These are phyloP conservation scores for Nanger granti DNA, from an alignment of 2,113 vertebrate species.

Conservation along the genomic window DNA sequence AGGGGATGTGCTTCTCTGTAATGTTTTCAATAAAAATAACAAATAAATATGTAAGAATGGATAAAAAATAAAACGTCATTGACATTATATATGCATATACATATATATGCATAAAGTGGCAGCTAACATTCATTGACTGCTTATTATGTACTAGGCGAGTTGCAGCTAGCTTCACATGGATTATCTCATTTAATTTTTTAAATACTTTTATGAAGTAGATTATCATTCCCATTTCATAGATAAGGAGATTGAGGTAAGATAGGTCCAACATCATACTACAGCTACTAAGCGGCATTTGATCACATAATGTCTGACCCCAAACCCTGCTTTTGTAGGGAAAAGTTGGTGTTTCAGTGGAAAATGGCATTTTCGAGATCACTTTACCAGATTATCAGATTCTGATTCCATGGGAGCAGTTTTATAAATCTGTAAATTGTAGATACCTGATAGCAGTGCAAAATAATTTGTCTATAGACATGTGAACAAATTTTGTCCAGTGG, in stretches of 20 bases:
- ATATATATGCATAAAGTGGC: neutral
- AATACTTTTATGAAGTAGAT: neutral
- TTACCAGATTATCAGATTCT: neutral
- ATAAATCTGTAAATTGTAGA: neutral
- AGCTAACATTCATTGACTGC: neutral
- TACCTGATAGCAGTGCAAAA: neutral
- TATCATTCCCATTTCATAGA: neutral
- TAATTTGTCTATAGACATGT: neutral
- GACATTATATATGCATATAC: neutral
- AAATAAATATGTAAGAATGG: neutral
- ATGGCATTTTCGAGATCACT: neutral
- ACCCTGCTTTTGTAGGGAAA: neutral
- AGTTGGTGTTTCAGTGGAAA: neutral
- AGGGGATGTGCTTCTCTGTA: neutral
- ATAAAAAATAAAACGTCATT: neutral
- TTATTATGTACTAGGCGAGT: neutral
- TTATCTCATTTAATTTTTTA: neutral
- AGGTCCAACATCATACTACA: neutral
- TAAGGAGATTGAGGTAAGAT: neutral
- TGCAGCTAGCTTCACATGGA: neutral
- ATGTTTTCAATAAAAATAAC: neutral
- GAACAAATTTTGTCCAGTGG: neutral
- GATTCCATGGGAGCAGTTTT: neutral
- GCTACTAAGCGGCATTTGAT: neutral
- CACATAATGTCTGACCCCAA: neutral